Evolutionary conservation across 37 sponge, comb jelly and placozoan genomes (phyloP).

Genomic region (Aplysina aerophoba): DNA sequence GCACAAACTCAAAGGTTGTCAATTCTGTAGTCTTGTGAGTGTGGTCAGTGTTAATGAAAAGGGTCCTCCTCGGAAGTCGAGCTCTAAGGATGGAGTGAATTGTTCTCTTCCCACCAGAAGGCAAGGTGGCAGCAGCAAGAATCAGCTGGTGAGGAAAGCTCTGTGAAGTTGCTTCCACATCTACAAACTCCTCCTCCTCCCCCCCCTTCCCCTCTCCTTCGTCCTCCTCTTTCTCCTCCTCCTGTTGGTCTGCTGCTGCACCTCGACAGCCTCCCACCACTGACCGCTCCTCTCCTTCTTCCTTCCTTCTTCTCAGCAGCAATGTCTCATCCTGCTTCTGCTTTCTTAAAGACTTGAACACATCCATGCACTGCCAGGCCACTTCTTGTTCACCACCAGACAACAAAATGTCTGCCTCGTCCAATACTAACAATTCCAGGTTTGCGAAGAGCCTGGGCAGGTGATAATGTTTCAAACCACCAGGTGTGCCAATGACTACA

Average conservation of each 20-base stretch:
- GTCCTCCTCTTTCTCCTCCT: too few relatives aligned
- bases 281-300: too few relatives aligned
- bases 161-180: not conserved
- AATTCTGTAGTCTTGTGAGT: conserved; percentile 50
- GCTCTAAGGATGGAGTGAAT: conserved; percentile 34
- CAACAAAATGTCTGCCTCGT: conserved; percentile 82
- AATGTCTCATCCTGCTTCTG: too few relatives aligned
- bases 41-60: conserved; percentile 54
- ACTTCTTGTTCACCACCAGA: conserved; percentile 56
- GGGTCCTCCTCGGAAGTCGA: conserved; percentile 51
- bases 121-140: conserved; percentile 79
- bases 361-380: conserved; percentile 60
- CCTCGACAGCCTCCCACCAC: too few relatives aligned
- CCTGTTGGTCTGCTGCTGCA: too few relatives aligned
- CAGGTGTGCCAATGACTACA: conserved; percentile 59
- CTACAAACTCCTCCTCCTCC: too few relatives aligned
- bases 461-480: conserved; percentile 47
- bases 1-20: conserved; percentile 39
- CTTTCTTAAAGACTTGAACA: not conserved
- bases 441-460: conserved; percentile 43
- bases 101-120: conserved; percentile 50
- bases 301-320: too few relatives aligned
- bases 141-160: conserved; percentile 40
- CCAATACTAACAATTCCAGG: conserved; percentile 52
- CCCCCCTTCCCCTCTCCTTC: too few relatives aligned